A percentile compares a stretch with the other conserved stretches of the same genome.
Conservation (phyloP, 53 echinoderm and acorn worm genomes). For the Crossaster papposus region DNA sequence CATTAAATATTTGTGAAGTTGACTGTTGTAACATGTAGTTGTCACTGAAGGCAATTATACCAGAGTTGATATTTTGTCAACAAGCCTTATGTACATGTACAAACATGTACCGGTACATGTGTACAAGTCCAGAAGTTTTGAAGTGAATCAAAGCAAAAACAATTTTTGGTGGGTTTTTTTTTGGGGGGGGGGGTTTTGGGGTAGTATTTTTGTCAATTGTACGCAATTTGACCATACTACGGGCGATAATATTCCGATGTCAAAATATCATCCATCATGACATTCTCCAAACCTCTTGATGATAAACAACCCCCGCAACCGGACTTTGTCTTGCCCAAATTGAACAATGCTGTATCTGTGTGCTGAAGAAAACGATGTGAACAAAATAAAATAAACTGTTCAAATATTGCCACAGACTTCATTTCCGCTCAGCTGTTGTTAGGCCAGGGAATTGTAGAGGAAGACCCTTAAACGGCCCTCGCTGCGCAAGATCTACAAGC, state of each 20-base stretch:
- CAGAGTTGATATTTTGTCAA: too few relatives aligned
- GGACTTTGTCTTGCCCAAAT: not conserved
- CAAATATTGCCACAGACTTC: constrained; percentile 53
- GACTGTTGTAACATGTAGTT: not conserved
- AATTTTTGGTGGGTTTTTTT: too few relatives aligned
- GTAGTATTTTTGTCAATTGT: not conserved
- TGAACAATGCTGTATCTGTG: constrained; percentile 26
- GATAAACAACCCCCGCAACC: not conserved
- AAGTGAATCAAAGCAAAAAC: not conserved
- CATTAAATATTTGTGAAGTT: not conserved
- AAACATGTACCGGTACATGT: not conserved
- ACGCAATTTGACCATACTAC: too few relatives aligned
- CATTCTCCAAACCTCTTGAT: not conserved
- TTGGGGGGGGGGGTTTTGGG: too few relatives aligned
- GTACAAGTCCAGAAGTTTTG: not conserved
- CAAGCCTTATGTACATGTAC: not conserved
- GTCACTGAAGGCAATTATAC: not conserved
- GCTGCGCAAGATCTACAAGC: not conserved
- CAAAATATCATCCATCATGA: not conserved
- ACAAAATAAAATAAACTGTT: constrained; percentile 20
- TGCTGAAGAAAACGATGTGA: not conserved
- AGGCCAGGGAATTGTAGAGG: not conserved
- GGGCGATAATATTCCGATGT: not conserved
- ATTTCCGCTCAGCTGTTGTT: constrained; percentile 51
- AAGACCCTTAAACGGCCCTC: not conserved